These are phyloP conservation scores for Drosophila anomalata DNA, from an alignment of 2,888 invertebrate genomes.

Conservation along the genomic window DNA sequence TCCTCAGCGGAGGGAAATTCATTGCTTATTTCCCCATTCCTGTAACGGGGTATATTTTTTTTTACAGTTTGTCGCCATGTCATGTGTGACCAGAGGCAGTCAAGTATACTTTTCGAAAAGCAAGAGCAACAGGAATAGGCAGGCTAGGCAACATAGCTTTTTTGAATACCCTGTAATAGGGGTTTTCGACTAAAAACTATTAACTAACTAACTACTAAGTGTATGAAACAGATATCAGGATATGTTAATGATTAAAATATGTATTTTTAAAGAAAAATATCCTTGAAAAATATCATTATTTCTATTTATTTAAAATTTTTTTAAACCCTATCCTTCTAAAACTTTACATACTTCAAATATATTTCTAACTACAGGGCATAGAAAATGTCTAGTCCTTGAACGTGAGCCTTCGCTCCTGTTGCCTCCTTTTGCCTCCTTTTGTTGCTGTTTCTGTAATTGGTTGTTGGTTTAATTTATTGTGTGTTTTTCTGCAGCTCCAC, in stretches of 20 bases:
- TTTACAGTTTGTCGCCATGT: slow-evolving; percentile 24
- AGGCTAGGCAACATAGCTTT: slow-evolving; percentile 8
- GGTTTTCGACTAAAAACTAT: neutral
- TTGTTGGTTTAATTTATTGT: slow-evolving; percentile 72
- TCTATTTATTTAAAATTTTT: neutral
- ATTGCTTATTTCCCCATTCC: slow-evolving; percentile 18
- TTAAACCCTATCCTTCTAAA: neutral
- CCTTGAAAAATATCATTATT: too few species aligned
- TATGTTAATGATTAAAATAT: too few species aligned
- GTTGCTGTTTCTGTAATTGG: slow-evolving; percentile 62
- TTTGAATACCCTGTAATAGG: neutral
- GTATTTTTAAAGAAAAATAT: too few species aligned
- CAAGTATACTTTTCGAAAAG: neutral
- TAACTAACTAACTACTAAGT: too few species aligned
- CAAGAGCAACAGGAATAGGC: slow-evolving; percentile 4
- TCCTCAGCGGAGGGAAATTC: slow-evolving; percentile 11
- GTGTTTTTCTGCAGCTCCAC: slow-evolving; percentile 45
- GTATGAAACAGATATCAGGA: too few species aligned
- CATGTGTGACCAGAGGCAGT: slow-evolving; percentile 27
- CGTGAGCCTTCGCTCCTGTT: neutral
- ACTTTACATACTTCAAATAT: neutral
- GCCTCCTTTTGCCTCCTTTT: slow-evolving; percentile 12
- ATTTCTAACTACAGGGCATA: neutral
- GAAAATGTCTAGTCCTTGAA: neutral
- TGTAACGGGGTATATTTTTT: neutral